A percentile compares a stretch with the other conserved stretches of the same genome.
Conservation (phyloP, 2,888 invertebrate species). For the Drosophila suboccidentalis region DNA sequence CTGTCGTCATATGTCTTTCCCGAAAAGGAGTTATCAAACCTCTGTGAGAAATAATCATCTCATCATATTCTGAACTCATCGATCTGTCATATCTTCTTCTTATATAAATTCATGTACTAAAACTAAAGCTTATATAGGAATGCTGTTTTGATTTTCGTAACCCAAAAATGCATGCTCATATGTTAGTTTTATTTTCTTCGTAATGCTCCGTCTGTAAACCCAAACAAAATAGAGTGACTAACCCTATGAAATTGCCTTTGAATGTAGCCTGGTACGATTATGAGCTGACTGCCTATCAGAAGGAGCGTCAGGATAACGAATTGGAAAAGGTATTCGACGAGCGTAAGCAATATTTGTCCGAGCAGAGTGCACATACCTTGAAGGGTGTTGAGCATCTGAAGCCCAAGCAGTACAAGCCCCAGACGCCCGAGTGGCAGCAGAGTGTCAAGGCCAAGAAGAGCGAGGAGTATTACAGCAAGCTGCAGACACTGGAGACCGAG, state of each 20-base stretch:
- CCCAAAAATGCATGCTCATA: conserved; percentile 34
- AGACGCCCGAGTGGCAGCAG: conserved; percentile 94
- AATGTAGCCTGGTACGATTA: conserved; percentile 95
- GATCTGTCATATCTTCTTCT: conserved; percentile 29
- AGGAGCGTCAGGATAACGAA: conserved; percentile 92
- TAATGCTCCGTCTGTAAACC: conserved; percentile 18
- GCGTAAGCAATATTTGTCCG: conserved; percentile 90
- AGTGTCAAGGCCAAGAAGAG: conserved; percentile 92
- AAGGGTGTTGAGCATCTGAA: conserved; percentile 87
- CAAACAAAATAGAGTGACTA: conserved; percentile 16
- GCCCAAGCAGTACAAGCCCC: conserved; percentile 89
- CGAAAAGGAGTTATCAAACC: conserved; percentile 62
- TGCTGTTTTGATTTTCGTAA: conserved; percentile 38
- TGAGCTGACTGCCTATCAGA: conserved; percentile 93
- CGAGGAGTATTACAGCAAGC: conserved; percentile 93
- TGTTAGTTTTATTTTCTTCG: conserved; percentile 19
- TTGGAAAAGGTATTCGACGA: conserved; percentile 95
- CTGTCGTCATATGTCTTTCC: conserved; percentile 46
- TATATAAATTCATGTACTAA: conserved; percentile 50
- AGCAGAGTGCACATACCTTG: conserved; percentile 88
- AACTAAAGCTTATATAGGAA: conserved; percentile 44
- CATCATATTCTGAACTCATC: not conserved
- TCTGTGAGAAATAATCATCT: conserved; percentile 40
- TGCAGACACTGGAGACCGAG: conserved; percentile 93
- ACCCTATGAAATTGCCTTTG: conserved; percentile 45